phyloP scores from a whole-genome alignment of 2,113 vertebrate species.

The Tympanuchus pallidicinctus region DNA sequence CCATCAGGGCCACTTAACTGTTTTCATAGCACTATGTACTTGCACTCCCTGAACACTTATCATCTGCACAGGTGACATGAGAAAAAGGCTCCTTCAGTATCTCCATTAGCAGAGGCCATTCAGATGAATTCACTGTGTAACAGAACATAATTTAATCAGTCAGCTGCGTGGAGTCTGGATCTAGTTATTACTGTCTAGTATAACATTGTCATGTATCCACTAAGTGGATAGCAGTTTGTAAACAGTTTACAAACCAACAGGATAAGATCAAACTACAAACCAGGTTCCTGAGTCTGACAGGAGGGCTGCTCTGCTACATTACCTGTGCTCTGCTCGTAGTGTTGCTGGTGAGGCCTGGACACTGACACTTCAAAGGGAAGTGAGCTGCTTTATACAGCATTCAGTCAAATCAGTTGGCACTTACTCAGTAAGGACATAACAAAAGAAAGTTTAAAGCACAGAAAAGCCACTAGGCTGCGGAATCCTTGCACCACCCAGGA shows the following conservation, averaged over 20 bases:
- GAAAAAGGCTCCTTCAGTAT: constrained; percentile 5
- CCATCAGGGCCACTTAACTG: background rate
- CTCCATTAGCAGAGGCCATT: background rate
- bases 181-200: background rate
- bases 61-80: constrained; percentile 5
- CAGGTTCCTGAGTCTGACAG: background rate
- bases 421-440: background rate
- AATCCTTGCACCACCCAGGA: background rate
- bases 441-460: background rate
- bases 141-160: constrained; percentile 6
- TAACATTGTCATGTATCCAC: background rate
- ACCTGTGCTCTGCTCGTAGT: background rate
- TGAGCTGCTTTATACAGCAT: background rate
- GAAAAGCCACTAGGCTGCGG: background rate
- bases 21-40: background rate
- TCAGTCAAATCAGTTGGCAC: background rate
- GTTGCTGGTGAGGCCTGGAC: background rate
- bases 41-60: background rate
- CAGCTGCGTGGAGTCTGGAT: background rate
- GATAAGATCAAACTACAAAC: background rate
- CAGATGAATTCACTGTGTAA: background rate
- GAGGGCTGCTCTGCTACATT: background rate
- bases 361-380: background rate
- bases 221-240: background rate
- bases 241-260: background rate